phyloP scores from a whole-genome alignment of 2,113 vertebrate genomes.

The Tretioscincus oriximinensis region DNA sequence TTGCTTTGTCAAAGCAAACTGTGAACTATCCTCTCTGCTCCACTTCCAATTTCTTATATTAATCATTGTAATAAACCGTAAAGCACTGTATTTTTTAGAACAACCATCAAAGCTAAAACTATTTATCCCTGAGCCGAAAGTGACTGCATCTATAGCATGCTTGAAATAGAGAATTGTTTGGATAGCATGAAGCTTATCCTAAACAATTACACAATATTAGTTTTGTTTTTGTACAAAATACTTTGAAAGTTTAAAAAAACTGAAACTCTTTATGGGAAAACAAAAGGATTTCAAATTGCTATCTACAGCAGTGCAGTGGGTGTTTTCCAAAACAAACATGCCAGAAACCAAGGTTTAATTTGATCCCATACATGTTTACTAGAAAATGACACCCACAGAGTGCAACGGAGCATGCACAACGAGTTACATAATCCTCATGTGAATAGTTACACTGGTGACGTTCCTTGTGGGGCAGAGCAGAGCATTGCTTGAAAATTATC shows the following conservation, averaged over 20 bases:
- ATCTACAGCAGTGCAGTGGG: neutral
- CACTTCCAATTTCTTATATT: neutral
- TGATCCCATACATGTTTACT: neutral
- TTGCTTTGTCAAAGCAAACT: neutral
- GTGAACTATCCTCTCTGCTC: neutral
- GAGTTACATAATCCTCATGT: neutral
- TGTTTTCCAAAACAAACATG: neutral
- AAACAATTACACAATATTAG: constrained; percentile 29
- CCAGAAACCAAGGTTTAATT: neutral
- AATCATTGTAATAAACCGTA: constrained; percentile 28
- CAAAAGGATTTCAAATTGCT: constrained; percentile 5
- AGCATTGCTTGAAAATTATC: neutral
- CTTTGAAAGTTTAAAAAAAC: constrained; percentile 22
- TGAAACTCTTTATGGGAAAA: constrained; percentile 14
- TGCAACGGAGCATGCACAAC: neutral
- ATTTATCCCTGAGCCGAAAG: neutral
- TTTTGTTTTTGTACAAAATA: constrained; percentile 13
- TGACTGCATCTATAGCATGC: too few relatives aligned
- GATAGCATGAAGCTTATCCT: neutral
- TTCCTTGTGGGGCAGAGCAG: neutral
- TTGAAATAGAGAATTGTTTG: neutral
- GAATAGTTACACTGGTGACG: neutral
- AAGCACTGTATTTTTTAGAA: constrained; percentile 17
- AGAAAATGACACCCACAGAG: too few relatives aligned
- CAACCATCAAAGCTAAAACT: constrained; percentile 21